Evolutionary conservation across 1,140 invertebrate genomes (phyloP).

Genomic region (Lordiphosa mommai): DNA sequence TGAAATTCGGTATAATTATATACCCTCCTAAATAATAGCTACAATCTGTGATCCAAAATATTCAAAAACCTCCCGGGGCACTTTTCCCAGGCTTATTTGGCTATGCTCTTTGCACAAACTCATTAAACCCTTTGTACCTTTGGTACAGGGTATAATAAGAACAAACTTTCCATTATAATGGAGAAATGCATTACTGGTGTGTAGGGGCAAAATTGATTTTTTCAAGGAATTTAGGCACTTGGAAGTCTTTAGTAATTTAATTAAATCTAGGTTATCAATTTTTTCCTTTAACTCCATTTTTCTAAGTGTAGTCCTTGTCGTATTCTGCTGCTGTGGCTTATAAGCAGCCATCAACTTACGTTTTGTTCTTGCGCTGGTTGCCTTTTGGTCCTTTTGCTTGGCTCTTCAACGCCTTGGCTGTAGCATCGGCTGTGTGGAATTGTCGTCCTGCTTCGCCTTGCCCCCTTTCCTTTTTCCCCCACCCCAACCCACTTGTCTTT

Average conservation of each 20-base stretch:
- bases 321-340: slow-evolving; percentile 46
- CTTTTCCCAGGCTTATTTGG: too few relatives aligned
- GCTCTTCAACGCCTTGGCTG: slow-evolving; percentile 43
- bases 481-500: slow-evolving; percentile 1
- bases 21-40: too few relatives aligned
- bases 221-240: neutral
- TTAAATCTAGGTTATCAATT: neutral
- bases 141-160: too few relatives aligned
- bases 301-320: slow-evolving; percentile 10
- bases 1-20: too few relatives aligned
- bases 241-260: neutral
- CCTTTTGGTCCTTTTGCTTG: slow-evolving; percentile 35
- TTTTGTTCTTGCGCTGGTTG: slow-evolving; percentile 27
- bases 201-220: too few relatives aligned
- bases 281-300: slow-evolving; percentile 3
- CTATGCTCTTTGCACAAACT: too few relatives aligned
- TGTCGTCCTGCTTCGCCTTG: too few relatives aligned
- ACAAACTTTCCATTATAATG: too few relatives aligned
- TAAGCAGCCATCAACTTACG: slow-evolving; percentile 30
- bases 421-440: slow-evolving; percentile 22
- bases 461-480: neutral
- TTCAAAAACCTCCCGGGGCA: too few relatives aligned
- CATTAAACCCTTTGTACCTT: too few relatives aligned
- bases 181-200: too few relatives aligned
- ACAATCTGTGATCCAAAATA: too few relatives aligned